A percentile compares a stretch with the other conserved stretches of the same genome.
These are phyloP conservation scores for Macrosteles quadrilineatus DNA, from an alignment of 1,140 invertebrate genomes.

Conservation along the genomic window DNA sequence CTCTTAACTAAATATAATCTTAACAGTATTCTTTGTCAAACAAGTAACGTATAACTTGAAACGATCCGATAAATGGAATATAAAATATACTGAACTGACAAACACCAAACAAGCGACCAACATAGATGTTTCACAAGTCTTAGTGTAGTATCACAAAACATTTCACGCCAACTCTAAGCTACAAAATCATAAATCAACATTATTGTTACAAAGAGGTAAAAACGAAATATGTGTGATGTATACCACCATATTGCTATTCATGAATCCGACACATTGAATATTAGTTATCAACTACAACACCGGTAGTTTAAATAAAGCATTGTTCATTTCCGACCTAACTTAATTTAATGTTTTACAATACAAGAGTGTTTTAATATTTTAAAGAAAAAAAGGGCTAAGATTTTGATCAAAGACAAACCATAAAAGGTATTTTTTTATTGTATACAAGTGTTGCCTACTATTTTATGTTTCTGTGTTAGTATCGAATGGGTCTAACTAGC, in stretches of 20 bases:
- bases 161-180: neutral
- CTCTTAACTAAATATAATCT: constrained; percentile 2
- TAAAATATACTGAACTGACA: neutral
- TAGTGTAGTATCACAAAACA: constrained; percentile 1
- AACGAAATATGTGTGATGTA: neutral
- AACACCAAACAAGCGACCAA: neutral
- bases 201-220: neutral
- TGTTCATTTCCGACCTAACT: too few species aligned
- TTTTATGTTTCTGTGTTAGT: constrained; percentile 9
- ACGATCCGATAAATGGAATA: constrained; percentile 10
- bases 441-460: neutral
- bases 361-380: too few species aligned
- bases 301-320: too few species aligned
- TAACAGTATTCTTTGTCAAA: neutral
- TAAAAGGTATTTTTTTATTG: neutral
- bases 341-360: too few species aligned
- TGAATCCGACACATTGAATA: neutral
- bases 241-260: neutral
- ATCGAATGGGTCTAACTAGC: constrained; percentile 6
- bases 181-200: neutral
- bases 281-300: neutral
- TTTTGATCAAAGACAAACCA: too few species aligned
- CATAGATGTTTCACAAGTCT: neutral
- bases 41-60: neutral
- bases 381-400: too few species aligned